phyloP scores from a whole-genome alignment of 2,888 invertebrate genomes.

The Nebria salina region DNA sequence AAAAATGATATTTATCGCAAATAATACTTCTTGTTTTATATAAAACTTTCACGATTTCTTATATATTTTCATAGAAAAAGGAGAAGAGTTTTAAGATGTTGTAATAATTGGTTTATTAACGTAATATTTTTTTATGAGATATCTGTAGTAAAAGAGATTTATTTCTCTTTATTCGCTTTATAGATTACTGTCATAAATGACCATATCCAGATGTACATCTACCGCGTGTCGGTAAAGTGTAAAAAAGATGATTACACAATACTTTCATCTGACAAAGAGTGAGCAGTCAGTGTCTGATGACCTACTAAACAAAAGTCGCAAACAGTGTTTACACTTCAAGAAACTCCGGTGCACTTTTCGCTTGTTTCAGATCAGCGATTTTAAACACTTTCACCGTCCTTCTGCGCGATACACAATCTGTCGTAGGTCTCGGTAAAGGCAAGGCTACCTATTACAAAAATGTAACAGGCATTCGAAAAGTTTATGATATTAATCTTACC shows the following conservation, averaged over 20 bases:
- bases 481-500: not conserved
- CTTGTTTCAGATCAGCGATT: not conserved
- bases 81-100: too few species aligned
- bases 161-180: not conserved
- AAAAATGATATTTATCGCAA: too few species aligned
- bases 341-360: not conserved
- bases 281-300: not conserved
- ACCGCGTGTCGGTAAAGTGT: not conserved
- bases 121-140: too few species aligned
- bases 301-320: not conserved
- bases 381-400: conserved; percentile 2
- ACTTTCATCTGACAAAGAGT: not conserved
- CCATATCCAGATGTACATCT: not conserved
- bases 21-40: too few species aligned
- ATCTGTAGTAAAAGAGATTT: not conserved
- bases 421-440: conserved; percentile 13
- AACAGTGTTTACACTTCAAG: not conserved
- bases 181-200: not conserved
- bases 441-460: not conserved
- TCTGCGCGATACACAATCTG: not conserved
- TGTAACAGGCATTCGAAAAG: not conserved
- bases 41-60: too few species aligned
- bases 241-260: not conserved
- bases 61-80: too few species aligned
- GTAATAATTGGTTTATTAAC: too few species aligned